phyloP scores from a whole-genome alignment of 2,113 vertebrate genomes.

The Aspiorhynchus laticeps region DNA sequence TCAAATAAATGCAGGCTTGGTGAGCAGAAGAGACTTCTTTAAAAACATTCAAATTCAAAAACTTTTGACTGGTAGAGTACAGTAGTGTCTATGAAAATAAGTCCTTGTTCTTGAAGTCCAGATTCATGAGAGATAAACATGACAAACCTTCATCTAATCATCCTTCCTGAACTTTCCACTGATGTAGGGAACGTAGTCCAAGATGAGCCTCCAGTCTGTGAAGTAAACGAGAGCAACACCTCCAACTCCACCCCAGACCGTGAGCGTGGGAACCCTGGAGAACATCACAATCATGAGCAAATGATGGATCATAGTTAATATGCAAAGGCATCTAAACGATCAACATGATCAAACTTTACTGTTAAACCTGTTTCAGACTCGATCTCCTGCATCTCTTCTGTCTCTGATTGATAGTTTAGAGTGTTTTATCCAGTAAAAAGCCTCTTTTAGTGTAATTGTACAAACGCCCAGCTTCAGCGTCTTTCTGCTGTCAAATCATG shows the following conservation, averaged over 20 bases:
- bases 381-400: neutral
- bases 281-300: neutral
- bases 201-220: constrained; percentile 89
- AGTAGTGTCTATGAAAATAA: neutral
- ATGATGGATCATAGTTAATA: too few species aligned
- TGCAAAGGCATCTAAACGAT: neutral
- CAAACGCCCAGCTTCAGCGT: neutral
- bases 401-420: too few species aligned
- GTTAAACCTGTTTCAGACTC: neutral
- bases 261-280: constrained; percentile 81
- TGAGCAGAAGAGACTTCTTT: too few species aligned
- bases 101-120: neutral
- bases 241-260: constrained; percentile 80
- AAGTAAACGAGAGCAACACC: constrained; percentile 81
- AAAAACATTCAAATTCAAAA: too few species aligned
- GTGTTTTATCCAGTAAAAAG: neutral
- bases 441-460: neutral
- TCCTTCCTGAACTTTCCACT: constrained; percentile 86
- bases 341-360: too few species aligned
- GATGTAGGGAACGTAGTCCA: constrained; percentile 92
- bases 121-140: neutral
- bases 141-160: constrained; percentile 63
- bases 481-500: too few species aligned
- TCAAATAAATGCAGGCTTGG: too few species aligned
- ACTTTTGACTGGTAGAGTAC: too few species aligned